These are phyloP conservation scores for Odobenus rosmarus DNA, from an alignment of 2,113 vertebrate genomes.

Conservation along the genomic window DNA sequence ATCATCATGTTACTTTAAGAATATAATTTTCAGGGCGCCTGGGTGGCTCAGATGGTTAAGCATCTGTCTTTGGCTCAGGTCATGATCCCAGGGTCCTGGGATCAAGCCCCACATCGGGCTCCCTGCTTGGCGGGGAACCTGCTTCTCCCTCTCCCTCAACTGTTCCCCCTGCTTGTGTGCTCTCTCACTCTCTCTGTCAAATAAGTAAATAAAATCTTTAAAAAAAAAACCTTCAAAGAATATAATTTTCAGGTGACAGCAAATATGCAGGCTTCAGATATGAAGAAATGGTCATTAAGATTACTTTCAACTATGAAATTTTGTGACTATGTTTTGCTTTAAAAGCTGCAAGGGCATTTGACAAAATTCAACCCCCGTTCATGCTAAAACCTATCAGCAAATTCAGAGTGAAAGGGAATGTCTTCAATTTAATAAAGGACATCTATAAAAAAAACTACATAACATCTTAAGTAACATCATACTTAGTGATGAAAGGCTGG, in stretches of 20 bases:
- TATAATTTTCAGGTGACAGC: not conserved
- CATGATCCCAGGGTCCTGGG: too few species aligned
- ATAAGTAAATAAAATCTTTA: too few species aligned
- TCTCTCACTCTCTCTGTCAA: too few species aligned
- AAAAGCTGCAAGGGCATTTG: not conserved
- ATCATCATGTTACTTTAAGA: constrained; percentile 34
- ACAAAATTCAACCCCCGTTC: not conserved
- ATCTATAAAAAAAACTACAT: not conserved
- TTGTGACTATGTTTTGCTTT: not conserved
- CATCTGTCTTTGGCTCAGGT: too few species aligned
- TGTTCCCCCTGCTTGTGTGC: too few species aligned
- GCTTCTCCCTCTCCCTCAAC: too few species aligned
- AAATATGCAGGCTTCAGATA: not conserved
- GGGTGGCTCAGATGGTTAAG: too few species aligned
- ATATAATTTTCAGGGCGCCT: not conserved
- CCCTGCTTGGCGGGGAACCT: too few species aligned
- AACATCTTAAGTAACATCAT: not conserved
- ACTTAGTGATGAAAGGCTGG: not conserved
- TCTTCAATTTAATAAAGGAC: not conserved
- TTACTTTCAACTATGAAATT: not conserved
- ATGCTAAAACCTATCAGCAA: not conserved
- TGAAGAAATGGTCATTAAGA: not conserved
- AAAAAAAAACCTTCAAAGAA: not conserved
- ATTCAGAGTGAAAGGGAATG: not conserved
- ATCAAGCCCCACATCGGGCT: too few species aligned